Evolutionary conservation across 2,113 vertebrate species (phyloP), one percentile per base, ranked within the genome.

Genomic region (Ctenomys sociabilis): DNA sequence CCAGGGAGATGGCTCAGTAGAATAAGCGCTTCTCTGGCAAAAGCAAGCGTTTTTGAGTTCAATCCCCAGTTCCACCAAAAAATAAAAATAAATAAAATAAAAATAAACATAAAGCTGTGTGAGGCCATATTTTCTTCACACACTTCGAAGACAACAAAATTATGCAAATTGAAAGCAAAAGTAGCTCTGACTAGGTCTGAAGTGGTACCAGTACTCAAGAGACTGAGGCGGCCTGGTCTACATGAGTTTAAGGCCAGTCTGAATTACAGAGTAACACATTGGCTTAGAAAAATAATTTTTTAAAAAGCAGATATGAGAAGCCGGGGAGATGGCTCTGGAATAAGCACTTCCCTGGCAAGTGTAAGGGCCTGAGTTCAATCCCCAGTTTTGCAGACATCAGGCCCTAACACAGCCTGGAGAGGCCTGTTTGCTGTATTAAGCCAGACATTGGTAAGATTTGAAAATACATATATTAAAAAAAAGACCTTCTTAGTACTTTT

Each of bases 401-500:
- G 45, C 49, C 77, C 45, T 16, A 81, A 57, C 11, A 66, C 14
- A 93, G 26, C 6, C 57, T 28, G 63, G 77, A 37, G 21, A 45
- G 49, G 26, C 32, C 35, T 66, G 22, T 95, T 85, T 78, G 45
- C 68, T 93, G 70, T n/a, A n/a, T n/a, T n/a, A n/a, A n/a, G n/a
- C n/a, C n/a, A n/a, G n/a, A n/a, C n/a, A n/a, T n/a, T n/a, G n/a
- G n/a, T 75, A 78, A 95, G 49, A 92, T 57, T 73, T 59, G 22
- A 66, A 85, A 85, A 94, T 91, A 72, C n/a, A 26, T 78, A 64
- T 82, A 91, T 92, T 54, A 24, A 43, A 7, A n/a, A 73, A 89
- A 91, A 93, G 7, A 19, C 30, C 52, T 92, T 95, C 59, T 80
- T 83, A 78, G 5, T 87, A 92, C 49, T 94, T 95, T 93, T 95